These are phyloP conservation scores for Sepiola atlantica DNA, from an alignment of 2,888 invertebrate species.

Conservation along the genomic window DNA sequence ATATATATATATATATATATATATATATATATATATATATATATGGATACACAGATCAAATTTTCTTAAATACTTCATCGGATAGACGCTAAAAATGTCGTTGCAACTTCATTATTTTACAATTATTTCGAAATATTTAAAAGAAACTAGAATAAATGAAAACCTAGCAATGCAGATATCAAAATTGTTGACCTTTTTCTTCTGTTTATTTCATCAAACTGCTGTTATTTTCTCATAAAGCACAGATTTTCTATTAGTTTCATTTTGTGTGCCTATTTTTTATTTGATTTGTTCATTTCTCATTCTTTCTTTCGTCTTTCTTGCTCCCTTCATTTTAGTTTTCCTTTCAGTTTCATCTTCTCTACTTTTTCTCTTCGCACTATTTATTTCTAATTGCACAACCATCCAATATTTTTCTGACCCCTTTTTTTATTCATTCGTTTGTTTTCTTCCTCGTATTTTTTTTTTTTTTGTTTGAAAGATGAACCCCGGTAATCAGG, in stretches of 20 bases:
- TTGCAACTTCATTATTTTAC: no score
- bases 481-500: background rate
- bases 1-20: no score
- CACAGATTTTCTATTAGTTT: background rate
- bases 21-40: no score
- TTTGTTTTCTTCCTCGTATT: background rate
- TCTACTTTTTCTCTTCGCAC: background rate
- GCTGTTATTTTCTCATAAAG: background rate
- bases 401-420: background rate
- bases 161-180: background rate
- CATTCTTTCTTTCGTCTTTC: no score
- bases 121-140: no score
- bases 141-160: background rate
- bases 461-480: no score
- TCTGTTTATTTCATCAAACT: background rate
- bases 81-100: no score
- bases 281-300: background rate
- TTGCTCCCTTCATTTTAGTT: background rate
- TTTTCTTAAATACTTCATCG: no score
- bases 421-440: background rate
- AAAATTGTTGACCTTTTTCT: background rate
- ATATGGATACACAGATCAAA: no score
- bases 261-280: background rate
- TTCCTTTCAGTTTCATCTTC: background rate
- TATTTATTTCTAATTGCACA: conserved; percentile 16